Evolutionary conservation across 2,113 vertebrate genomes (phyloP), one percentile per base, ranked within the genome.

Genomic region (Albula goreensis): DNA sequence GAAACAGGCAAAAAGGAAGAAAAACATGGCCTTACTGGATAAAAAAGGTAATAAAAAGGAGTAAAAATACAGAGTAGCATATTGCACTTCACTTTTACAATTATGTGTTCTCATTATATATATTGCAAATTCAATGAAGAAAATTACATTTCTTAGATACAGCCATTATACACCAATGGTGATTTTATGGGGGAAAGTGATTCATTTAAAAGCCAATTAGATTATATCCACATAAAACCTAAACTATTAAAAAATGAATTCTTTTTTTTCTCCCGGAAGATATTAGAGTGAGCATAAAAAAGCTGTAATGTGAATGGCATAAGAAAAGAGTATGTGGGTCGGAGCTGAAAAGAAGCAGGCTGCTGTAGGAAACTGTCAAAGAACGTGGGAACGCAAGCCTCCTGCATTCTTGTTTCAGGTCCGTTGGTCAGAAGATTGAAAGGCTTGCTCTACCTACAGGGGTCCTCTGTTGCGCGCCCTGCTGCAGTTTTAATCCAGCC

Each of bases 351-450:
- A 93, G 94, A 93, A 90, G 91, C 91, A 93, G 91, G 94, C 94
- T 94, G 92, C 91, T 91, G 92, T 90, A 94, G 92, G 92, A 93
- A 95, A 94, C 94, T 94, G 94, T 94, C 93, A 94, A 93, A 94
- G 93, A 95, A 96, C 94, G 94, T 95, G 95, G 94, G 95, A 96
- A 95, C 93, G 91, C 92, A 91, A 94, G 94, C 92, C 93, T 93
- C 94, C 93, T 91, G 92, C 93, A 95, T 95, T 95, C 95, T 94
- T 93, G 95, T 96, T 97, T 97, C 94, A 95, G 96, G 94, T 97
- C 95, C 87, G 93, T 94, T 95, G 96, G 96, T 96, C 96, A 96
- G 96, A 96, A 94, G 94, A 93, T 92, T 93, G 94, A 92, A 93
- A 94, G 93, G 92, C 90, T 91, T 93, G 95, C 94, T 96, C 94